Conservation (phyloP, 2,888 invertebrate species). For the Melipona bicolor region DNA sequence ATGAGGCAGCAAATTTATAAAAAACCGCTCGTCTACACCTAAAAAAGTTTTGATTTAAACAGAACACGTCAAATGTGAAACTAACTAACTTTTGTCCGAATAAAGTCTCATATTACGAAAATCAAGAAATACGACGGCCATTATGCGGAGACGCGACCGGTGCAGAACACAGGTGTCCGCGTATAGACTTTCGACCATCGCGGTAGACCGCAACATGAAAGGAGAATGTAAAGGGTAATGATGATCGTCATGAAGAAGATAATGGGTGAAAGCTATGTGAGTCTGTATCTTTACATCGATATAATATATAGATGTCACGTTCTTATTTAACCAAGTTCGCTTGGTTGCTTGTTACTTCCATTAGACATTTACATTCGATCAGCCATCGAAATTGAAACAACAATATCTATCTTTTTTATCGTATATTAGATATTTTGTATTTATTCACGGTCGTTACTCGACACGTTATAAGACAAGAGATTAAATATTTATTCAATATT, state of each 20-base stretch:
- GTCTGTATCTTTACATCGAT: constrained; percentile 4
- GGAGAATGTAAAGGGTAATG: background rate
- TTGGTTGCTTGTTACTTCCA: background rate
- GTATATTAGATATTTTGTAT: background rate
- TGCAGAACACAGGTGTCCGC: constrained; percentile 31
- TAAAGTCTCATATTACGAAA: constrained; percentile 51
- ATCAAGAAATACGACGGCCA: constrained; percentile 21
- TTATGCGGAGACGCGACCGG: background rate
- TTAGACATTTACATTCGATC: background rate
- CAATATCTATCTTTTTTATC: background rate
- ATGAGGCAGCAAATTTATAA: too few species aligned
- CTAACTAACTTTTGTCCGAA: constrained; percentile 3
- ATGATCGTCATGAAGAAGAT: constrained; percentile 40
- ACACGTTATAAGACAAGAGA: background rate
- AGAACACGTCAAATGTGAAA: background rate
- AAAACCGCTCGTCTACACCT: too few species aligned
- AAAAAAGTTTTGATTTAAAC: too few species aligned
- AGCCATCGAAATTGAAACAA: background rate
- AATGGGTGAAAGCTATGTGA: constrained; percentile 50
- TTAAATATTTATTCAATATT: background rate
- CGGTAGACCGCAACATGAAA: constrained; percentile 10
- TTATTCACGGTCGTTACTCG: background rate
- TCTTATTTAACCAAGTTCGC: constrained; percentile 33
- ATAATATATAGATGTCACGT: constrained; percentile 4
- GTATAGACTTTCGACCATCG: constrained; percentile 17